Evolutionary conservation across 2,888 invertebrate genomes (phyloP), one percentile per base, ranked within the genome.

Genomic region (Neoscelio sp.): DNA sequence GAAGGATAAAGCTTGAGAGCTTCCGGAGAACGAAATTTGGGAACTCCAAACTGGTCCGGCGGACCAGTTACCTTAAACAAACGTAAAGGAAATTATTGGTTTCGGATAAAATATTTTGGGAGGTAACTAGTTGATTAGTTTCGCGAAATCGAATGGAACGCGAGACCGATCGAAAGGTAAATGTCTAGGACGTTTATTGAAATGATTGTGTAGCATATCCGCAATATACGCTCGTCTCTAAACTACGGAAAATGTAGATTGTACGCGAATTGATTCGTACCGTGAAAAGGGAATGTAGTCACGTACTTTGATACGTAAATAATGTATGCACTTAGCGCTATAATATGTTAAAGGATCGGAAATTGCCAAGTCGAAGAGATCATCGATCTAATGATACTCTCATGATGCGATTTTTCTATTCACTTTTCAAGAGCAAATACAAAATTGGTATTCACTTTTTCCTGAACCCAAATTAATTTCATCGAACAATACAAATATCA

Each of bases 291-390:
- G 60, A 60, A 67, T 52, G 58, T 13, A 67, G 67, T 75, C 75
- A 75, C 67, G 75, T 75, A 75, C 15, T 28, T 42, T 15, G 33
- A 28, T 48, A 65, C 42, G 65, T 58, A 52, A 74, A 67, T 58
- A 67, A 52, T 48, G 48, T 30, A 46, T 38, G 56, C 54, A 26
- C 68, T 18, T 46, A 46, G 17, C 18, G 48, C 44, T 13, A 38
- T 48, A 58, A 58, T 58, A 44, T 20, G 42, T 64, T 26, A 50
- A 64, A 64, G 33, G 20, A 42, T 52, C 54, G 15, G 17, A 38
- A 64, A 50, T 64, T 18, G 35, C 56, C 15, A 67, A 42, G 44
- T 3, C 12, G 23, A 40, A 42, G 17, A n/a, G 10, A 52, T 50
- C 40, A 40, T 65, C 50, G 50, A 50, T 38, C 38, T 26, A 65